Evolutionary conservation across 1,140 invertebrate genomes (phyloP).

Genomic region (Drosophila teissieri): DNA sequence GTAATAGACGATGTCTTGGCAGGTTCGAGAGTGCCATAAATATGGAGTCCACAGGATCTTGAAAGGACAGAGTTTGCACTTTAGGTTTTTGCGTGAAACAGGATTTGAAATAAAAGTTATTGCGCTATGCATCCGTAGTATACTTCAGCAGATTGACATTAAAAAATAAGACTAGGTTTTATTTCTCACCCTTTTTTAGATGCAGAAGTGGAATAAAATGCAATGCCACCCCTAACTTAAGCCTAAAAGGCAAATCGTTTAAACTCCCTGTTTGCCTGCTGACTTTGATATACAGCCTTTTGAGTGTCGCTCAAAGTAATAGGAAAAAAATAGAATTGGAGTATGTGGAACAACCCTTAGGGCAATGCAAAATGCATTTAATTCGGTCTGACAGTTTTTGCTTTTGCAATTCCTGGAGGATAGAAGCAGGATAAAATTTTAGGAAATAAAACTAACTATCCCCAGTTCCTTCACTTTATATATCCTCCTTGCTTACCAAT

Average conservation of each 20-base stretch:
- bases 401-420: not conserved
- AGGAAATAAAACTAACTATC: not conserved
- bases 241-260: slow-evolving; percentile 43
- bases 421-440: not conserved
- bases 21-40: slow-evolving; percentile 7
- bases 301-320: slow-evolving; percentile 27
- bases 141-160: not conserved
- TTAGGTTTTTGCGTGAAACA: not conserved
- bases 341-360: slow-evolving; percentile 23
- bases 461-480: too few species aligned
- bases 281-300: slow-evolving; percentile 49
- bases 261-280: slow-evolving; percentile 22
- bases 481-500: too few species aligned
- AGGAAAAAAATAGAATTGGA: slow-evolving; percentile 6
- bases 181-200: not conserved
- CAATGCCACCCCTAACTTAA: slow-evolving; percentile 11
- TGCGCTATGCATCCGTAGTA: not conserved
- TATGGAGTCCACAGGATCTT: not conserved
- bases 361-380: slow-evolving; percentile 34
- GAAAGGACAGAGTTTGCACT: too few species aligned
- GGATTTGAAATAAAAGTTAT: not conserved
- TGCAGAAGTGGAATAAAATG: not conserved
- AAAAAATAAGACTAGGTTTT: too few species aligned
- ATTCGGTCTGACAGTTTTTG: slow-evolving; percentile 12
- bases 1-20: not conserved